These are phyloP conservation scores for Axea sp. DNA, from an alignment of 2,888 invertebrate genomes.

Conservation along the genomic window DNA sequence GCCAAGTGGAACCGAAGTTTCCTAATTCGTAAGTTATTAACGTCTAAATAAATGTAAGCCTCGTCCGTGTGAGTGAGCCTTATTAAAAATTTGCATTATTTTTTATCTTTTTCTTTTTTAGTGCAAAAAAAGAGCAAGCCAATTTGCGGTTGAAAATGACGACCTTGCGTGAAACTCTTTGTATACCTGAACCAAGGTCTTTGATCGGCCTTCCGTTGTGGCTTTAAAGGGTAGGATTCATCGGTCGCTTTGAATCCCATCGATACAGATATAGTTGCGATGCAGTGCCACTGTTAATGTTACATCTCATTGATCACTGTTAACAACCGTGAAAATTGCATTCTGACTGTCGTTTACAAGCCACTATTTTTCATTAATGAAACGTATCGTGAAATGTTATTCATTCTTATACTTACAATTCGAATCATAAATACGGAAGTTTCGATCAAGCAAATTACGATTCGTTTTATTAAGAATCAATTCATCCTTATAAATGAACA, in stretches of 20 bases:
- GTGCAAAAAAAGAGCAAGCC: not conserved
- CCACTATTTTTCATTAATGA: not conserved
- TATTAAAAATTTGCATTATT: too few relatives aligned
- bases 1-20: conserved; percentile 4
- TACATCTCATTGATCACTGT: conserved; percentile 5
- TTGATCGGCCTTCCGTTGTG: conserved; percentile 19
- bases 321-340: not conserved
- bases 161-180: conserved; percentile 14
- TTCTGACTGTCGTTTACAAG: not conserved
- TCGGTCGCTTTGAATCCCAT: conserved; percentile 17
- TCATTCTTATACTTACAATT: too few relatives aligned
- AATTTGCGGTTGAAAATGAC: conserved; percentile 5
- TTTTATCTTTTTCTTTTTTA: too few relatives aligned
- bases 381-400: too few relatives aligned
- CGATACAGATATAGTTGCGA: not conserved
- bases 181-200: conserved; percentile 20
- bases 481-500: too few relatives aligned
- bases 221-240: conserved; percentile 29
- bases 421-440: too few relatives aligned
- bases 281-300: conserved; percentile 9
- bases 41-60: not conserved
- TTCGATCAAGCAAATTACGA: too few relatives aligned
- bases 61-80: not conserved
- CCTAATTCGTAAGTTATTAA: not conserved
- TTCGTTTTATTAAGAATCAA: too few relatives aligned